A percentile compares a stretch with the other conserved stretches of the same genome.
These are phyloP conservation scores for Littorina saxatilis DNA, from an alignment of 1,140 invertebrate species.

Conservation along the genomic window DNA sequence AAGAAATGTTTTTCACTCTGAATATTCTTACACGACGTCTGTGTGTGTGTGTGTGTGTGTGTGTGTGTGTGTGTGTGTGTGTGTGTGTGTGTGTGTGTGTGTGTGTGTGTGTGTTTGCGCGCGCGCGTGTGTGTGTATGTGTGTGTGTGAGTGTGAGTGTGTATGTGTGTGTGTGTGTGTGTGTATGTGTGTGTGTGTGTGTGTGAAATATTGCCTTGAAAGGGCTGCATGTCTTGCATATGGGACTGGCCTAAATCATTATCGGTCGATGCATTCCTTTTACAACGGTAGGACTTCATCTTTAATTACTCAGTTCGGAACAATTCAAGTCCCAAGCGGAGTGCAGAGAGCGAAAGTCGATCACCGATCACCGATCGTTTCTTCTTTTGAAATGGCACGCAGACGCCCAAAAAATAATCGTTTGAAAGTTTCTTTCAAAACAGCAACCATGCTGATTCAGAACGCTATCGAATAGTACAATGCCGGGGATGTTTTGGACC, in stretches of 20 bases:
- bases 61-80: not conserved
- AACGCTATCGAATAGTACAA: too few relatives aligned
- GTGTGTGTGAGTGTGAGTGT: not conserved
- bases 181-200: not conserved
- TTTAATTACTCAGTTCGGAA: too few relatives aligned
- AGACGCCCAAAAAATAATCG: too few relatives aligned
- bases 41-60: not conserved
- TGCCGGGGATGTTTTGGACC: too few relatives aligned
- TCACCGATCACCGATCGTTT: too few relatives aligned
- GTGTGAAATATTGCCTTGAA: too few relatives aligned
- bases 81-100: constrained; percentile 3
- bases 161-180: not conserved
- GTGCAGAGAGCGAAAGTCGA: too few relatives aligned
- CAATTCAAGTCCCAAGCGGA: too few relatives aligned
- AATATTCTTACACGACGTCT: not conserved
- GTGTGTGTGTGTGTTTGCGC: too few relatives aligned
- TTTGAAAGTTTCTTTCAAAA: too few relatives aligned
- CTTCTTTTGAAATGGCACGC: too few relatives aligned
- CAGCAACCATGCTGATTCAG: too few relatives aligned
- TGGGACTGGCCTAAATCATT: not conserved
- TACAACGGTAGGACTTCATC: not conserved
- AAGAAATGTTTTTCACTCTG: not conserved
- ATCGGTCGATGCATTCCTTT: not conserved
- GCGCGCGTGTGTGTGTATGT: not conserved
- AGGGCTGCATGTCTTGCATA: not conserved